Percentiles rank a stretch among this genome's conserved stretches.
Evolutionary conservation across 2,797 vertebrate genomes (phyloP).

Genomic region (Rhinoraja longicauda): DNA sequence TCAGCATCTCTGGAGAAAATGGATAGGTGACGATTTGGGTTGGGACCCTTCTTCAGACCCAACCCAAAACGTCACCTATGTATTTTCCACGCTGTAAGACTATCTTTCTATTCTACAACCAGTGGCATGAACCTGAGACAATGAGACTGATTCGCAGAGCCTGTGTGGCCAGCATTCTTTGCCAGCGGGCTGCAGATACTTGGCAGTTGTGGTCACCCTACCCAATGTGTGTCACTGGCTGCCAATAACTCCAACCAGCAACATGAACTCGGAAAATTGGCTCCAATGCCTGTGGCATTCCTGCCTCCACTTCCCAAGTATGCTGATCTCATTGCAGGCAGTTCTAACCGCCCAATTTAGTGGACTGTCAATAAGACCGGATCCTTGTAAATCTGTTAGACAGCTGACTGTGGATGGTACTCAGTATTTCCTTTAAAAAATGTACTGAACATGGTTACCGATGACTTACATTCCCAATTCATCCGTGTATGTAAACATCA

Average conservation of each 20-base stretch:
- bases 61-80: no score
- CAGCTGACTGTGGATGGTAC: background rate
- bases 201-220: background rate
- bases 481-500: background rate
- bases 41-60: no score
- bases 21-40: no score
- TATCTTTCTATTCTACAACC: background rate
- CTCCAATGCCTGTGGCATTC: background rate
- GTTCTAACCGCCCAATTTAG: background rate
- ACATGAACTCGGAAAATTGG: background rate
- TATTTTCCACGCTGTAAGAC: background rate
- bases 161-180: background rate
- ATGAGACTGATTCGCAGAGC: background rate
- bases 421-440: constrained; percentile 5
- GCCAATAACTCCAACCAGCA: background rate
- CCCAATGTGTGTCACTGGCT: background rate
- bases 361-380: background rate
- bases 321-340: background rate
- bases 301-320: background rate
- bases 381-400: background rate
- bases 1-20: no score
- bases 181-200: background rate
- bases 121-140: background rate
- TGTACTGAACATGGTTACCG: background rate
- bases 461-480: constrained; percentile 11